Evolutionary conservation across 2,113 vertebrate genomes (phyloP).

Genomic region (Mastomys coucha): DNA sequence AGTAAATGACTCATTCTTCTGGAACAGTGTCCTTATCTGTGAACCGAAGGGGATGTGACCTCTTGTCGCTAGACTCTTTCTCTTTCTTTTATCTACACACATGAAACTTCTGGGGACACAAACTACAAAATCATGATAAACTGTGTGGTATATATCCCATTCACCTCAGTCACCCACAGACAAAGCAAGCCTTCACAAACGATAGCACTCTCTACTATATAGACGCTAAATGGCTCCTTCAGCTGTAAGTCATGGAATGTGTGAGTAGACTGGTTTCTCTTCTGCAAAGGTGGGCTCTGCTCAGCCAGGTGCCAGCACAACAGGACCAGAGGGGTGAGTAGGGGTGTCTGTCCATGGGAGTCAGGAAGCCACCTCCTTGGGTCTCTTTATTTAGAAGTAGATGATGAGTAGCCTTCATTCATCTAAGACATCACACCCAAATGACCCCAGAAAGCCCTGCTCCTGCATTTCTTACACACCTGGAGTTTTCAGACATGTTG

Average conservation of each 20-base stretch:
- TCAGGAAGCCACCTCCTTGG: not conserved
- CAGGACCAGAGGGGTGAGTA: not conserved
- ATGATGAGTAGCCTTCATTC: not conserved
- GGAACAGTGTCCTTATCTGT: not conserved
- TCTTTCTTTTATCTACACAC: not conserved
- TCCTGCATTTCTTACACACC: fast-evolving
- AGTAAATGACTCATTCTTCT: not conserved
- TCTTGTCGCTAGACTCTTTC: not conserved
- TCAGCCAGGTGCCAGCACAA: not conserved
- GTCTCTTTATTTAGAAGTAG: not conserved
- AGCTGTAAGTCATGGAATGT: not conserved
- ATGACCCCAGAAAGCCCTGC: not conserved
- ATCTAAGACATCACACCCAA: not conserved
- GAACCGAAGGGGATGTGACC: not conserved
- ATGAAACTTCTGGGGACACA: not conserved
- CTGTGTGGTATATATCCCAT: not conserved
- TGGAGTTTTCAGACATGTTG: not conserved
- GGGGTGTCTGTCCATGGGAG: fast-evolving
- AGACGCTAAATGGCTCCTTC: not conserved
- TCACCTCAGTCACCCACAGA: not conserved
- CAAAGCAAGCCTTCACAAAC: constrained; percentile 18
- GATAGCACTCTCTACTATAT: not conserved
- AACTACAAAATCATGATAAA: not conserved
- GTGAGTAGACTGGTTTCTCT: too few species aligned
- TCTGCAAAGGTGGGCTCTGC: not conserved